Evolutionary conservation across 2,888 invertebrate genomes (phyloP).

Genomic region (Hirudinaria manillensis): DNA sequence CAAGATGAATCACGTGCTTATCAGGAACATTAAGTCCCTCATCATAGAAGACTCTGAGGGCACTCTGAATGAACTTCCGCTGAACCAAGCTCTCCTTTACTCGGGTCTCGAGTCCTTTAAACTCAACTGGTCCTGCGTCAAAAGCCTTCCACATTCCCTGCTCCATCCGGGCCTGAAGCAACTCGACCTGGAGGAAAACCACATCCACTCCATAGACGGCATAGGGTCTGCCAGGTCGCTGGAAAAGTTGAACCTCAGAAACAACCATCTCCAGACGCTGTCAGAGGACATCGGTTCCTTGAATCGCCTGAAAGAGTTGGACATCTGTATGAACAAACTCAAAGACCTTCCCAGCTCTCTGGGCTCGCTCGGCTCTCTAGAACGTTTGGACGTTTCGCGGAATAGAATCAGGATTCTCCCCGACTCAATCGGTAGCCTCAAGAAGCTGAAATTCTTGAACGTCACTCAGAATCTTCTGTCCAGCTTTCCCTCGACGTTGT

Average conservation of each 20-base stretch:
- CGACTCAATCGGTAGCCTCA: not conserved
- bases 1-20: not conserved
- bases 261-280: conserved; percentile 4
- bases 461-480: not conserved
- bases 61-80: not conserved
- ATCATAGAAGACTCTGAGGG: conserved; percentile 10
- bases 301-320: not conserved
- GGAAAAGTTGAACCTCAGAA: not conserved
- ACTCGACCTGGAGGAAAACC: not conserved
- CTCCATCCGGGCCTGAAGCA: not conserved
- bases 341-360: conserved; percentile 1
- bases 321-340: conserved; percentile 12
- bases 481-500: not conserved
- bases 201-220: not conserved
- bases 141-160: not conserved
- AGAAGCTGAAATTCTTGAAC: conserved; percentile 9
- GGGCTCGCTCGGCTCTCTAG: not conserved
- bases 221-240: conserved; percentile 8
- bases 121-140: not conserved
- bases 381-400: not conserved
- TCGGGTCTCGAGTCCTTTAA: not conserved
- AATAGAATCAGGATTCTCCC: conserved; percentile 12
- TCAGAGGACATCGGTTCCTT: not conserved
- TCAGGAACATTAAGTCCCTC: not conserved
- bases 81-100: not conserved